Percentiles rank a stretch among this genome's conserved stretches.
Conservation (phyloP, 2,888 invertebrate genomes). For the Volucella inflata region DNA sequence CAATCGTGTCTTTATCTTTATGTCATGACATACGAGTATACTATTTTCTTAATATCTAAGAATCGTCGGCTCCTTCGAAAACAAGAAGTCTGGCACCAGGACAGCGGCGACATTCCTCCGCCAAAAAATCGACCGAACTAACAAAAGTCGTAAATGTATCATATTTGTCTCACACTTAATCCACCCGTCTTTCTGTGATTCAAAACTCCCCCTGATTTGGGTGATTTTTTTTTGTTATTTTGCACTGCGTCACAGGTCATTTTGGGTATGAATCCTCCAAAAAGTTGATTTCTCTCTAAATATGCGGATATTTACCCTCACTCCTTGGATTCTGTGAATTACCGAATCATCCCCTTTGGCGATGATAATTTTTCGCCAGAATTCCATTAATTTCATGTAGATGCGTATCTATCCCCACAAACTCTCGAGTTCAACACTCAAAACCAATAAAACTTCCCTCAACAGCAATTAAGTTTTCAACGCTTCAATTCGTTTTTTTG, state of each 20-base stretch:
- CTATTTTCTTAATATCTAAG: too few species aligned
- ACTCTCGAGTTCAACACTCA: slow-evolving; percentile 58
- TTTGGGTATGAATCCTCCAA: not conserved
- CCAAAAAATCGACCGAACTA: too few species aligned
- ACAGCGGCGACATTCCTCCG: too few species aligned
- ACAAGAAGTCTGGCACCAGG: too few species aligned
- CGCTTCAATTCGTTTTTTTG: slow-evolving; percentile 43
- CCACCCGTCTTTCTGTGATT: too few species aligned
- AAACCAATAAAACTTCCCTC: slow-evolving; percentile 54
- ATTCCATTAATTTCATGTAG: not conserved
- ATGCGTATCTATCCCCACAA: slow-evolving; percentile 5
- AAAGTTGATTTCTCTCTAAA: not conserved
- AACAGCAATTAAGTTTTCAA: slow-evolving; percentile 69
- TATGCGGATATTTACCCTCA: not conserved
- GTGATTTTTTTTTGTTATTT: too few species aligned
- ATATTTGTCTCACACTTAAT: too few species aligned
- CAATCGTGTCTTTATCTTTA: too few species aligned
- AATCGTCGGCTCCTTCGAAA: too few species aligned
- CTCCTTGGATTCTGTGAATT: slow-evolving; percentile 13
- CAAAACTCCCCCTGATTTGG: too few species aligned
- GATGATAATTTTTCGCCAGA: not conserved
- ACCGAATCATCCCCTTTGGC: not conserved
- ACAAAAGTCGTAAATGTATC: too few species aligned
- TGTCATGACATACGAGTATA: too few species aligned
- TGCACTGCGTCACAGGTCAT: not conserved